Conservation (phyloP, 92 coral and sea anemone species). For the Epizoanthus rinbou region DNA sequence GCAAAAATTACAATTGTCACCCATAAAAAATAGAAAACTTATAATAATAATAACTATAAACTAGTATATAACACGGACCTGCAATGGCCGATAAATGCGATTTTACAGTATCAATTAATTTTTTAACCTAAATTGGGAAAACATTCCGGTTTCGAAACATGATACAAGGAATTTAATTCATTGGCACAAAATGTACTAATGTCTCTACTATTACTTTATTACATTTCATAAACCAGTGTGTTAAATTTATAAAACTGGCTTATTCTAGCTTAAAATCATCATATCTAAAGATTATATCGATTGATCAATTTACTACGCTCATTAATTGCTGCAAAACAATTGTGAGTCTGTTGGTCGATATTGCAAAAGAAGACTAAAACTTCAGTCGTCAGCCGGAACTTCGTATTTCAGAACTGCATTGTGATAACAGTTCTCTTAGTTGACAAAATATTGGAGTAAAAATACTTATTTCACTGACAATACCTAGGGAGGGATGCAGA, state of each 20-base stretch:
- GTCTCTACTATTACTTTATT: background rate
- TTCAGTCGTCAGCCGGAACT: background rate
- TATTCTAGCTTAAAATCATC: background rate
- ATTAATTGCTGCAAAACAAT: background rate
- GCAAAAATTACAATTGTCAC: slow-evolving; percentile 27
- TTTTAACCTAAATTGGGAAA: background rate
- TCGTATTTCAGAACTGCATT: background rate
- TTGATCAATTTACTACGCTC: background rate
- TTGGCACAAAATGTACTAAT: background rate
- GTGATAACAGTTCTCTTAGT: background rate
- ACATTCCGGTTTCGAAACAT: background rate
- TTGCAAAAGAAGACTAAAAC: background rate
- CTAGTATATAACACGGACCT: background rate
- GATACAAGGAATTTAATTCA: background rate
- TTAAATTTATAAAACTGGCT: slow-evolving; percentile 13
- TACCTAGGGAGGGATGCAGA: too few species aligned
- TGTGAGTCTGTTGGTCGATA: background rate
- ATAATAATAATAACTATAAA: background rate
- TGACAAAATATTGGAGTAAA: background rate
- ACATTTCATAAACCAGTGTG: background rate
- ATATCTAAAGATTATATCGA: background rate
- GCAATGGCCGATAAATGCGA: background rate
- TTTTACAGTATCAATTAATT: background rate
- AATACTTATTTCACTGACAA: too few species aligned
- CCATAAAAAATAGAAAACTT: background rate